These are phyloP conservation scores for Pachliopta kotzebuea DNA, from an alignment of 2,888 invertebrate species.

Conservation along the genomic window DNA sequence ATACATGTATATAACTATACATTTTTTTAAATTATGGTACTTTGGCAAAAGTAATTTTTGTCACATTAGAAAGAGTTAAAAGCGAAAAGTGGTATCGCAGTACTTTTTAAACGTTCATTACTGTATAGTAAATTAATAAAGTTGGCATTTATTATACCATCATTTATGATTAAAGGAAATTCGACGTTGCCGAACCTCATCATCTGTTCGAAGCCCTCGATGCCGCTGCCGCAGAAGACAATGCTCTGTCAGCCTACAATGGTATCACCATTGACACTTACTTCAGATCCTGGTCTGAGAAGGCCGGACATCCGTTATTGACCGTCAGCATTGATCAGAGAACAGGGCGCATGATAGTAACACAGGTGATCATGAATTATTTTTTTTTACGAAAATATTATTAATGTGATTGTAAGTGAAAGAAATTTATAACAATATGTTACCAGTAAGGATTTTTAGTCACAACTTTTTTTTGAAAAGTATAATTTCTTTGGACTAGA, in stretches of 20 bases:
- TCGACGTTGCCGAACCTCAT: slow-evolving; percentile 68
- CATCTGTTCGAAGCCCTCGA: slow-evolving; percentile 75
- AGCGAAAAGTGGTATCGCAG: too few relatives aligned
- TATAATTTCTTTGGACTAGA: too few relatives aligned
- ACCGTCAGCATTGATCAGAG: slow-evolving; percentile 66
- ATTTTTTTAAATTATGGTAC: too few relatives aligned
- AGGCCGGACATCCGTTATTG: slow-evolving; percentile 82
- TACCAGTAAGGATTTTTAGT: too few relatives aligned
- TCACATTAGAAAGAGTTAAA: too few relatives aligned
- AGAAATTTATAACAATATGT: too few relatives aligned
- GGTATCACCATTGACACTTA: slow-evolving; percentile 63
- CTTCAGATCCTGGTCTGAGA: slow-evolving; percentile 82
- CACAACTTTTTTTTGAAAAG: too few relatives aligned
- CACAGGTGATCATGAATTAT: slow-evolving; percentile 56
- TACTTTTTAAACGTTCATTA: neutral
- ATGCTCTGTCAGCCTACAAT: slow-evolving; percentile 49
- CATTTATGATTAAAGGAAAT: slow-evolving; percentile 46
- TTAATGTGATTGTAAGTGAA: too few relatives aligned
- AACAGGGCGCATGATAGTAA: slow-evolving; percentile 55
- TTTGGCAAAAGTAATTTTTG: too few relatives aligned
- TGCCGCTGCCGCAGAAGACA: slow-evolving; percentile 50
- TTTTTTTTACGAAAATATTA: neutral
- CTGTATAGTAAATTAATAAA: neutral
- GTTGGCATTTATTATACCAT: neutral
- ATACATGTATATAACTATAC: too few relatives aligned